Evolutionary conservation across 2,113 vertebrate species (phyloP), one percentile per base, ranked within the genome.

Genomic region (Donacobius atricapilla): DNA sequence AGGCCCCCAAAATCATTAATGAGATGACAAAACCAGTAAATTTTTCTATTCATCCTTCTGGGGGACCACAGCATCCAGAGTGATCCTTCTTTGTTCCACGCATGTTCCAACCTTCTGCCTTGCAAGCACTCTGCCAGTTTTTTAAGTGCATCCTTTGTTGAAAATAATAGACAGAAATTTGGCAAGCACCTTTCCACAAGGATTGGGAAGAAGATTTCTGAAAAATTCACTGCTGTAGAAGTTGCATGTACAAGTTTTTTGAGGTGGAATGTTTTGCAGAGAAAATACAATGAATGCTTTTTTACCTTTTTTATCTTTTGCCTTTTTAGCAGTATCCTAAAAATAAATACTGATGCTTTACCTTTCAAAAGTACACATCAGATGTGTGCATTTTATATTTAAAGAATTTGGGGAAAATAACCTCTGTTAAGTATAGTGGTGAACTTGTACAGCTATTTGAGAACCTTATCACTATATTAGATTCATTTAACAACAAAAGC

Each of bases 111-210:
- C 9, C 14, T 33, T 77, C 27, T 79, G 30, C 30, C 24, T 78
- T 68, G 21, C 23, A 68, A 71, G 15, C 1, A 0, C 18, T 69
- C 47, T 0, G 2, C 30, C 44, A 71, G 27, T 15, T 56, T 89
- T 85, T 56, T 64, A 85, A 69, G 51, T 33, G 15, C 20, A 68
- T 76, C 65, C n/a, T 87, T 91, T 87, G 31, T 48, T 76, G 48
- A 76, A 97, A 79, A 61, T 37, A 72, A 72, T 2, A 56, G 82
- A 39, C 42, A 90, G 37, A 45, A 93, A 68, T 65, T 90, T 76
- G 66, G 51, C 44, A 87, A 53, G 12, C 28, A 60, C 27, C 18
- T 94, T 91, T 85, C 66, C 69, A n/a, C 15, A 85, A 68, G 40
- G 12, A 30, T 64, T 85, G 15, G 11, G 37, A 78, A 64, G n/a